Conservation (phyloP, 2,888 invertebrate species). For the Venustoraphidia nigricollis region DNA sequence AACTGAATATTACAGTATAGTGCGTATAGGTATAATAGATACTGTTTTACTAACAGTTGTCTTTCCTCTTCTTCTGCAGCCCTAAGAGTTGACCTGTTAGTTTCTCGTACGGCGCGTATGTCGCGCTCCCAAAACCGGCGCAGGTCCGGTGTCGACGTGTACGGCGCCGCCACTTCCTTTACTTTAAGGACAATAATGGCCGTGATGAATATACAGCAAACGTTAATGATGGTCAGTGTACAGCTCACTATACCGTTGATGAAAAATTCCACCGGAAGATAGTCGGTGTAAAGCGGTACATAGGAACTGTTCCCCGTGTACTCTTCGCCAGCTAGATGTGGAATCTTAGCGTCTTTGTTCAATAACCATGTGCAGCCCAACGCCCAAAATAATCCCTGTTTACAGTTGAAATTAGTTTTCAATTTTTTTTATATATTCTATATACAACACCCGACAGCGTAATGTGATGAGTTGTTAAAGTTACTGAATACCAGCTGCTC, state of each 20-base stretch:
- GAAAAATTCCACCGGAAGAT: constrained; percentile 60
- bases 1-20: too few species aligned
- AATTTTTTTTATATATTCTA: too few species aligned
- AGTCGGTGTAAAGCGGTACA: constrained; percentile 51
- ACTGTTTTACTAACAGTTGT: neutral
- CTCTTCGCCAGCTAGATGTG: constrained; percentile 50
- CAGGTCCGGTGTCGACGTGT: constrained; percentile 57
- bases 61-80: constrained; percentile 6
- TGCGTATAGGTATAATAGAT: neutral
- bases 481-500: too few species aligned
- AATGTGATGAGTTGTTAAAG: too few species aligned
- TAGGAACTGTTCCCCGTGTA: constrained; percentile 47
- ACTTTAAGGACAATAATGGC: constrained; percentile 69
- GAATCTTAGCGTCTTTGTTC: constrained; percentile 50
- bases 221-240: constrained; percentile 64
- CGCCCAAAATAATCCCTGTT: constrained; percentile 57
- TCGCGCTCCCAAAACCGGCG: constrained; percentile 64
- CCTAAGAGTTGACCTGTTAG: constrained; percentile 34
- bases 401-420: too few species aligned
- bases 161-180: constrained; percentile 71
- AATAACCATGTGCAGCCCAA: constrained; percentile 55
- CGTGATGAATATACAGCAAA: constrained; percentile 67
- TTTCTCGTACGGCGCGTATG: constrained; percentile 54
- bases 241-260: constrained; percentile 68
- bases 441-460: too few species aligned